Evolutionary conservation across 2,113 vertebrate genomes (phyloP), one percentile per base, ranked within the genome.

Genomic region (Spea multiplicata): DNA sequence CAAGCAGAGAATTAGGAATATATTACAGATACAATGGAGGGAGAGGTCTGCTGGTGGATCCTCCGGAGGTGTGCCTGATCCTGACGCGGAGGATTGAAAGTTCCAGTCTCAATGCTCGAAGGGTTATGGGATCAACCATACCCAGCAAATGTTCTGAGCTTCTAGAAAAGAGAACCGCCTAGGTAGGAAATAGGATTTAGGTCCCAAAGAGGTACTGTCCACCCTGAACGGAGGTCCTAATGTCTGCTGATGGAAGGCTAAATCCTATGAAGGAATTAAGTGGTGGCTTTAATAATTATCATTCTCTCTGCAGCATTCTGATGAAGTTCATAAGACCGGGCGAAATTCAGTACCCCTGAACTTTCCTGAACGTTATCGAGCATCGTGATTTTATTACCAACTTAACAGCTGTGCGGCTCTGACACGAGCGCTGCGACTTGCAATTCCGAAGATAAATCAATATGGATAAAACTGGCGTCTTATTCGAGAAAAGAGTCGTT

Each of bases 361-460:
- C 74, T 48, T 45, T 47, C 6, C 75, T 5, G 45, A 70, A 62
- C 53, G 69, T 76, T 9, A 4, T 9, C n/a, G 13, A 8, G 46
- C n/a, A 17, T 67, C 53, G 12, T 52, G 2, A 57, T 50, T 76
- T 76, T 70, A 76, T 61, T 70, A 61, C 53, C 44, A 47, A 9
- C 9, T 57, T 75, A 76, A 68, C 65, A 76, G 74, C 74, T 49
- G 66, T 17, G 53, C 75, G 6, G 44, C 6, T 47, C 50, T 53
- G 74, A 76, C 65, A 76, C 5, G 9, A 44, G 52, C 55, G 50
- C 74, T 59, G 65, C 4, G 44, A 64, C 62, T 74, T 4, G n/a
- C 71, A 73, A 12, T 52, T 52, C 9, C 66, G n/a, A 53, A 75
- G 62, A 61, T 66, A 49, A 69, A 76, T 76, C 66, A 76, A 76